These are phyloP conservation scores for Petrocephalus schoutedeni DNA, from an alignment of 2,797 vertebrate genomes.

Conservation along the genomic window DNA sequence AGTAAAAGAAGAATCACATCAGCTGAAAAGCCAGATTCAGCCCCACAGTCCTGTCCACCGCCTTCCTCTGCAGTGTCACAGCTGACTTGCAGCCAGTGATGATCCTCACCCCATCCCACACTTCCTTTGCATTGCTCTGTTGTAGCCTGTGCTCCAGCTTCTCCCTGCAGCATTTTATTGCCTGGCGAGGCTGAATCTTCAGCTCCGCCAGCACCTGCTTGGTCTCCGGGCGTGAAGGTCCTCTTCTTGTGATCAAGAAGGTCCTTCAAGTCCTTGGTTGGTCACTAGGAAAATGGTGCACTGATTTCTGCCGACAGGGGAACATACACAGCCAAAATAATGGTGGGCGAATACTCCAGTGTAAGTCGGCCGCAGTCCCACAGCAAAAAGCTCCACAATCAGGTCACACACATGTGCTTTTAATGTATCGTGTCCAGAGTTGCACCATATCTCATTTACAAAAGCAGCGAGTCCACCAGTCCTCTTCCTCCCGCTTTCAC, in stretches of 20 bases:
- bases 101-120: background rate
- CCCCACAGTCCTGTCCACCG: background rate
- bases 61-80: background rate
- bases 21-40: background rate
- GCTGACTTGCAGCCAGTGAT: background rate
- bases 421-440: background rate
- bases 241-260: background rate
- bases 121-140: background rate
- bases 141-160: background rate
- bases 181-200: background rate
- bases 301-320: background rate
- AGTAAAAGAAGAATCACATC: background rate
- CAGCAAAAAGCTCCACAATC: background rate
- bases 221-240: background rate
- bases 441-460: background rate
- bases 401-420: background rate
- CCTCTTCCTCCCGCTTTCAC: background rate
- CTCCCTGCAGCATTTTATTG: background rate
- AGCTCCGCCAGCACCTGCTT: background rate
- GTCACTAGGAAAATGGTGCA: background rate
- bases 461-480: background rate
- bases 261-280: background rate
- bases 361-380: background rate
- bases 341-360: background rate
- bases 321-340: background rate